These are phyloP conservation scores for Ciconia stormi DNA, from an alignment of 2,113 vertebrate species.

Conservation along the genomic window DNA sequence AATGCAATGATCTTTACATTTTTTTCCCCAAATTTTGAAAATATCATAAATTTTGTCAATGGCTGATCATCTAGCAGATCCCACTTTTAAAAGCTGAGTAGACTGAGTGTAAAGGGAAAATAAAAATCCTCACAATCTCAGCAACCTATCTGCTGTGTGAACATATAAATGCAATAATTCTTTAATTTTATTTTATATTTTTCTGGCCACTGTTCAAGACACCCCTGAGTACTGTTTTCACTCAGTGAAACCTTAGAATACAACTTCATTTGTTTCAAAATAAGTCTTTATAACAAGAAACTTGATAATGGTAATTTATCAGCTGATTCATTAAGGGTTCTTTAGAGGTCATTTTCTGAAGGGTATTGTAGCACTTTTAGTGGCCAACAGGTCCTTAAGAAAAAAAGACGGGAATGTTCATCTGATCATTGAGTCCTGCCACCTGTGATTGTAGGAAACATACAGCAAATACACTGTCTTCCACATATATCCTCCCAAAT, in stretches of 20 bases:
- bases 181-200: neutral
- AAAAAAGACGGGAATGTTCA: neutral
- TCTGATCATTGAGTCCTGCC: neutral
- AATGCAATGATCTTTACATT: neutral
- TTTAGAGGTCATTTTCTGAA: neutral
- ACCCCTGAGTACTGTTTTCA: neutral
- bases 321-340: neutral
- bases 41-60: neutral
- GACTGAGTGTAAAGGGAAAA: neutral
- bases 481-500: neutral
- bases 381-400: neutral
- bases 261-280: neutral
- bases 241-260: neutral
- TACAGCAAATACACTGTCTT: neutral
- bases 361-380: neutral
- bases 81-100: neutral
- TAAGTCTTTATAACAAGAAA: neutral
- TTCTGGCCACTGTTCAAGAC: neutral
- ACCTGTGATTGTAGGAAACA: neutral
- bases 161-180: neutral
- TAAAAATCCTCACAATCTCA: neutral
- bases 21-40: neutral
- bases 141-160: neutral
- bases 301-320: neutral
- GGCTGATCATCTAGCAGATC: neutral